Conservation (phyloP, 2,797 vertebrate genomes). For the Peromyscus aztecus region DNA sequence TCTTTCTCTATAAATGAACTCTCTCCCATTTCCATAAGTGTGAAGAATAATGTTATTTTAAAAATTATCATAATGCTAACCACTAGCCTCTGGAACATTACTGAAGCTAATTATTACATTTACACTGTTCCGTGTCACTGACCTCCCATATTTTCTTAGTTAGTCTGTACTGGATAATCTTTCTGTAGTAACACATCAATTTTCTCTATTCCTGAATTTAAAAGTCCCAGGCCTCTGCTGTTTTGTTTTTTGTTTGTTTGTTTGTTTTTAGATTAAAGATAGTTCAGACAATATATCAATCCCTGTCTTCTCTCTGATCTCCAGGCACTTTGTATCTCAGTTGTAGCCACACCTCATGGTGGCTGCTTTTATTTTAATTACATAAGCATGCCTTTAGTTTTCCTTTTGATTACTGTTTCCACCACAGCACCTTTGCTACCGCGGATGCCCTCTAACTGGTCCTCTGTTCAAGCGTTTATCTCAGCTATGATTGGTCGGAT, state of each 20-base stretch:
- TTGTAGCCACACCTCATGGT: not conserved
- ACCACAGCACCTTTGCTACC: too few species aligned
- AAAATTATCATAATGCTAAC: not conserved
- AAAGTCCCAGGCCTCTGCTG: slow-evolving; percentile 27
- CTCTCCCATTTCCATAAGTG: not conserved
- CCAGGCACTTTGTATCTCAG: slow-evolving; percentile 44
- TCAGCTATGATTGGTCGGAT: not conserved
- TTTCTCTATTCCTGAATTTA: slow-evolving; percentile 35
- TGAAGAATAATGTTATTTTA: not conserved
- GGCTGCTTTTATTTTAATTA: slow-evolving; percentile 56
- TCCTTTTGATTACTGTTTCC: not conserved
- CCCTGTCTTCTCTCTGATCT: slow-evolving; percentile 33
- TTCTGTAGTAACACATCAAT: not conserved
- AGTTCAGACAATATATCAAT: slow-evolving; percentile 46
- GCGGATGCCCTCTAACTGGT: not conserved
- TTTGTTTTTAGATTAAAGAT: not conserved
- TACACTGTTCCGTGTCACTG: not conserved
- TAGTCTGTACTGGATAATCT: slow-evolving; percentile 8
- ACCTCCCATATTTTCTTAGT: not conserved
- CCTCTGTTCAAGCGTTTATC: not conserved
- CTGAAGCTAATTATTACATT: slow-evolving; percentile 34
- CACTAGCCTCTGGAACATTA: slow-evolving; percentile 18
- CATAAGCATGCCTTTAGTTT: slow-evolving; percentile 7
- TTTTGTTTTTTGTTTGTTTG: slow-evolving; percentile 1
- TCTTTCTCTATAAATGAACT: not conserved